Base-by-base conservation (phyloP, 2,113 vertebrate genomes). In the Alligator sinensis region DNA sequence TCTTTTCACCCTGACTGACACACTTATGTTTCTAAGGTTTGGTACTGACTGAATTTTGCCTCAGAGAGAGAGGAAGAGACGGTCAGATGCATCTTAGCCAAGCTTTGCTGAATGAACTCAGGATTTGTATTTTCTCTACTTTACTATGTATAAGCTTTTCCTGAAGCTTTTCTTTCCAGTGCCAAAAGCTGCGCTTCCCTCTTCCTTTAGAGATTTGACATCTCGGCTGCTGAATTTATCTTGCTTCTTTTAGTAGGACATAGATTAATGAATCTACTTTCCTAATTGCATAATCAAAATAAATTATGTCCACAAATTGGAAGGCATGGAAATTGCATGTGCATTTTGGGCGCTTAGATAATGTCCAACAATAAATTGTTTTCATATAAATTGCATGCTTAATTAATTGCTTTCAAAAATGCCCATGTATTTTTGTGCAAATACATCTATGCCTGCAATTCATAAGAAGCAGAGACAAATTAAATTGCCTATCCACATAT, bases 281-380 rank as follows among this genome's bases (percentile, higher is more conserved):
- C 93, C 83, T 98, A 98, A 98, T 98, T 98, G 93, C 88, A 94
- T 88, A 96, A 98, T 97, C 96, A 97, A 98, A 98, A 97, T 97
- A 98, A 97, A 97, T 97, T 92, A 97, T 96, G 93, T 92, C 72
- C 11, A 92, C 89, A 97, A 97, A 97, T 98, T 97, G 97, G 91
- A 97, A 97, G 77, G 90, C 94, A 92, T 62, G 93, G 94, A 98
- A 97, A 98, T 96, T 34, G 62, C 90, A 96, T 85, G 77, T 94
- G 88, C 91, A 95, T 96, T 98, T 98, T 96, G 91, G 92, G 95
- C 96, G 87, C 90, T 85, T 91, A 91, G 93, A 97, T 97, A 97
- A 97, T 96, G 92, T 97, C 92, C 94, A 84, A 94, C 74, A 97
- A 93, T 94, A 97, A 91, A 94, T 96, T 95, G 93, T 97, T 98